Percentiles rank a stretch among this genome's conserved stretches.
phyloP scores from a whole-genome alignment of 2,888 invertebrate genomes.

The Drosophila trichaetosa region DNA sequence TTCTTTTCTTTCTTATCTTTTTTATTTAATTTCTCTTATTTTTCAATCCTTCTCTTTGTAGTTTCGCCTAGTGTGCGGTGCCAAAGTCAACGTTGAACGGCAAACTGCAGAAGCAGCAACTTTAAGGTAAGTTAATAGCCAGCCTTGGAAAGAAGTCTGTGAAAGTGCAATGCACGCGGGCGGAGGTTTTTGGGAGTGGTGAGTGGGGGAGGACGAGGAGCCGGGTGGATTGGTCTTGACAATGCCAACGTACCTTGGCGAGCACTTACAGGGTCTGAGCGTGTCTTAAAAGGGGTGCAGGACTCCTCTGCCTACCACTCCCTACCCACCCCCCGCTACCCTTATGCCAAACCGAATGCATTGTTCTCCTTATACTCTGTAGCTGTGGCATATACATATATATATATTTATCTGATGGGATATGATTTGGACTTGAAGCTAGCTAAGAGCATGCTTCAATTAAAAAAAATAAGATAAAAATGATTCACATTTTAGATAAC shows the following conservation, averaged over 20 bases:
- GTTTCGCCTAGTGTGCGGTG: constrained; percentile 10
- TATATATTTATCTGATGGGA: background rate
- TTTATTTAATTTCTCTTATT: constrained; percentile 18
- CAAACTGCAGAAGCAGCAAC: constrained; percentile 14
- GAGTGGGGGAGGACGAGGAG: background rate
- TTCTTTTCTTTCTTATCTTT: constrained; percentile 8
- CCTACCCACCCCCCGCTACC: background rate
- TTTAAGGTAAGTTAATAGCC: constrained; percentile 53
- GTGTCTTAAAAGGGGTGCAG: constrained; percentile 2
- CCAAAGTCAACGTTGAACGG: constrained; percentile 20
- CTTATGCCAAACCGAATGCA: background rate
- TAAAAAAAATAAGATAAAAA: no score
- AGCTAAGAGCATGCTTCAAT: background rate
- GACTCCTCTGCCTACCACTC: background rate
- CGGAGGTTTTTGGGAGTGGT: background rate
- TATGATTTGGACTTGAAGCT: background rate
- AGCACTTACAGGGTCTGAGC: constrained; percentile 22
- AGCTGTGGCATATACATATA: background rate
- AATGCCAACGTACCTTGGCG: constrained; percentile 44
- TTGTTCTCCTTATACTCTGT: background rate
- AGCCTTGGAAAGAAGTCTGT: constrained; percentile 5
- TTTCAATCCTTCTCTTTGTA: constrained; percentile 11
- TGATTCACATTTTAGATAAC: no score
- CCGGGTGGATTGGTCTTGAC: constrained; percentile 30
- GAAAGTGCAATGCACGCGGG: constrained; percentile 24